Evolutionary conservation across 2,113 vertebrate species (phyloP).

Genomic region (Anser cygnoides): DNA sequence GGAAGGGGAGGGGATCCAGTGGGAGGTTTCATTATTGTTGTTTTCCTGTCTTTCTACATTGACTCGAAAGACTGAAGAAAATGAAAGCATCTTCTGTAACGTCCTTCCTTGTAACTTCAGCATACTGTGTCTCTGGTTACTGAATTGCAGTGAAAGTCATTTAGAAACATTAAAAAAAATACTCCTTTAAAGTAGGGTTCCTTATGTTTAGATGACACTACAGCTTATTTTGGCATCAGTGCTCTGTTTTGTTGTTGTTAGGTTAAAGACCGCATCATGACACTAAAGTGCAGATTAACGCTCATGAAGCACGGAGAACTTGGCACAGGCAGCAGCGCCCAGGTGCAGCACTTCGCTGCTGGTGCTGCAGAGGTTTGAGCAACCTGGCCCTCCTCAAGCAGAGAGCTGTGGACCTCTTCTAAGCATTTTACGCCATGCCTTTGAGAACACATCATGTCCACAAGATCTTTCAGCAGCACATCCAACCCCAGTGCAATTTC

Average conservation of each 20-base stretch:
- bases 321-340: not conserved
- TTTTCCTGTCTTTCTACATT: slow-evolving; percentile 40
- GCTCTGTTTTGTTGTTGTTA: not conserved
- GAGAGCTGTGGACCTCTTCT: not conserved
- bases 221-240: not conserved
- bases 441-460: not conserved
- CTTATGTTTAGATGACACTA: not conserved
- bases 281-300: not conserved
- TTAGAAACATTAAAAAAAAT: not conserved
- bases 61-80: slow-evolving; percentile 58
- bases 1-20: slow-evolving; percentile 29
- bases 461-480: not conserved
- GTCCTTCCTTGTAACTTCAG: slow-evolving; percentile 36
- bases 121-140: slow-evolving; percentile 34
- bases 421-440: not conserved
- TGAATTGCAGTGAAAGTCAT: slow-evolving; percentile 2
- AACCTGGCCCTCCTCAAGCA: not conserved
- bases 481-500: not conserved
- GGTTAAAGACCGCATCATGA: not conserved
- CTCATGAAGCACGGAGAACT: not conserved
- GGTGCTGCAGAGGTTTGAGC: not conserved
- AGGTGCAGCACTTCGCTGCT: not conserved
- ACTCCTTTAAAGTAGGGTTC: not conserved
- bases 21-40: slow-evolving; percentile 53
- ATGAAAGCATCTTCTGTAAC: slow-evolving; percentile 36